Percentiles rank a stretch among this genome's conserved stretches.
Conservation (phyloP, 2,888 invertebrate species). For the Ctena decussata region DNA sequence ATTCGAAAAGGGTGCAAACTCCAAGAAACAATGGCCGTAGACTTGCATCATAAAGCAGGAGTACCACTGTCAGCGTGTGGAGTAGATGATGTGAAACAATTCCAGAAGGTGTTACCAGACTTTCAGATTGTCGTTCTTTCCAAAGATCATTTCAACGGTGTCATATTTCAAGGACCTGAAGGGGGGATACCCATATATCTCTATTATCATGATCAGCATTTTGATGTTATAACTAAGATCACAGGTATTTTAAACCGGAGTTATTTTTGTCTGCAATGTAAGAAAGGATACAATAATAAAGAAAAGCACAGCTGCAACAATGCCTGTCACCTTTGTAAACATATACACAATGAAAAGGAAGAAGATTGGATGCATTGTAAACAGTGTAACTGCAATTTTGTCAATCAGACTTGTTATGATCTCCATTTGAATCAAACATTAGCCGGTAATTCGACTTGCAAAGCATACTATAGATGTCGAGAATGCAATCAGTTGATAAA, state of each 20-base stretch:
- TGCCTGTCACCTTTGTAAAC: constrained; percentile 42
- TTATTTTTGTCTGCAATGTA: constrained; percentile 51
- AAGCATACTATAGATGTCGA: constrained; percentile 11
- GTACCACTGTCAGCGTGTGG: background rate
- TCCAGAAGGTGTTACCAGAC: constrained; percentile 29
- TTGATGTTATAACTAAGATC: constrained; percentile 54
- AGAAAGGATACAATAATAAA: constrained; percentile 57
- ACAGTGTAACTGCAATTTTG: constrained; percentile 27
- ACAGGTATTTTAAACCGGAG: constrained; percentile 48
- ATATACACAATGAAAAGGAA: constrained; percentile 23
- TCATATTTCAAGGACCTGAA: constrained; percentile 32
- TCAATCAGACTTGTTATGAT: constrained; percentile 19
- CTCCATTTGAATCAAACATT: constrained; percentile 16
- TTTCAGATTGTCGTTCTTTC: constrained; percentile 51
- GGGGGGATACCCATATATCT: constrained; percentile 42
- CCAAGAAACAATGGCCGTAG: background rate
- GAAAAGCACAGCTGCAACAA: constrained; percentile 57
- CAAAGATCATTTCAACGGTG: constrained; percentile 42
- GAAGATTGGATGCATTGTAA: constrained; percentile 40
- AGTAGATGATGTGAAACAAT: constrained; percentile 38
- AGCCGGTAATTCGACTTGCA: constrained; percentile 32
- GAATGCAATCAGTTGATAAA: background rate
- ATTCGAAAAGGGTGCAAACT: background rate
- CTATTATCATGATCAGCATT: constrained; percentile 53
- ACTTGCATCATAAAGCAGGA: background rate